Evolutionary conservation across 2,797 vertebrate genomes (phyloP), one percentile per base, ranked within the genome.

Genomic region (Sarcophilus harrisii): DNA sequence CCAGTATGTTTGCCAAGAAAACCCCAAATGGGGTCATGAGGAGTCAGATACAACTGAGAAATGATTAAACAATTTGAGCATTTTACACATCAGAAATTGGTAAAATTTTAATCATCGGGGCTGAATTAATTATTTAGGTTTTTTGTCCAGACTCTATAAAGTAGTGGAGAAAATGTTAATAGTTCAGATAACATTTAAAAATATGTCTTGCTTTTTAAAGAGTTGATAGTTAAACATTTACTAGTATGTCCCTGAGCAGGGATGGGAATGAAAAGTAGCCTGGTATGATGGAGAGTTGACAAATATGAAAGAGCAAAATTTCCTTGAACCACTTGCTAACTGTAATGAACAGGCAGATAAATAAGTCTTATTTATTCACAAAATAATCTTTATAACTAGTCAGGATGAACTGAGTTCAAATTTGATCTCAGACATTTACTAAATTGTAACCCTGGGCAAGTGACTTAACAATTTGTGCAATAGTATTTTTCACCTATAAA

Each of bases 301-400:
- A 94, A 28, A 24, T 18, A 3, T 66, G 55, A 73, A 2, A 49
- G 32, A 8, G 28, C 21, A 92, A 1, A 0, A 5, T 0, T 87
- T 57, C 29, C 5, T 13, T 1, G 91, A 59, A 58, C 1, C 59
- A 0, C 6, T 94, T 89, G 9, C 9, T 62, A n/a, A 93, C 13
- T 4, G 12, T 55, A n/a, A 32, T 9, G n/a, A 52, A 14, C 66
- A 12, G 1, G 10, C 38, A 54, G 5, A 0, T 45, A 52, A 3
- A 12, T 92, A 21, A 54, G 3, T 60, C 54, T 66, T 59, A 3
- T 5, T 91, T 91, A 58, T 52, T 1, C 10, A 57, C 0, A 49
- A 93, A 93, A 90, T 92, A 58, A 62, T 9, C 66, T 91, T 90
- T 59, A 89, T 91, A 93, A 13, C 18, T 49, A 55, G 55, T 45